phyloP scores from a whole-genome alignment of 1,140 invertebrate genomes.

The Bombus fervidus region DNA sequence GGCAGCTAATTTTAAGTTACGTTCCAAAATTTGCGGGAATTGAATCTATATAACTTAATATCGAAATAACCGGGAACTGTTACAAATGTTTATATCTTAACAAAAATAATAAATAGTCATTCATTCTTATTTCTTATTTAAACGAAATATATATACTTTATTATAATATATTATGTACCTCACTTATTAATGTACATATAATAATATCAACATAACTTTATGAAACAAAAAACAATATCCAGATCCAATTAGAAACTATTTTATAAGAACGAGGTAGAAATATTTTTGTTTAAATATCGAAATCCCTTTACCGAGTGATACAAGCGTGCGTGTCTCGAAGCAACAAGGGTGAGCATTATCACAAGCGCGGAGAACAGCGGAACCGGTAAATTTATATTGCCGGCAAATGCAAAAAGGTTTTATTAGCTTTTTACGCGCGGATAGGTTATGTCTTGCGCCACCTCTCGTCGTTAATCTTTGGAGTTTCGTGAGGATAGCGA shows the following conservation, averaged over 20 bases:
- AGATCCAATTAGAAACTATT: background rate
- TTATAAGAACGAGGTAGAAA: background rate
- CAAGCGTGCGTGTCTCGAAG: slow-evolving; percentile 56
- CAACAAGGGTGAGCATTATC: slow-evolving; percentile 67
- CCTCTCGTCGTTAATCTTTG: slow-evolving; percentile 75
- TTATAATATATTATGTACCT: background rate
- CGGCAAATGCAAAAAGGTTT: slow-evolving; percentile 72
- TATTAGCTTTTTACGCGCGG: slow-evolving; percentile 73
- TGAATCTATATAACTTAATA: background rate
- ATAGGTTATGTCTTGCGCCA: slow-evolving; percentile 75
- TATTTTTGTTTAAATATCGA: slow-evolving; percentile 45
- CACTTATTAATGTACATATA: background rate
- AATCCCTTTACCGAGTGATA: slow-evolving; percentile 43
- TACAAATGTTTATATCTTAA: too few relatives aligned
- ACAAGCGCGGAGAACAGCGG: slow-evolving; percentile 54
- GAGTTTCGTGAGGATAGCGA: slow-evolving; percentile 74
- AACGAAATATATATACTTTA: too few relatives aligned
- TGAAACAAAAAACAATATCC: background rate
- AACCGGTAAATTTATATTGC: slow-evolving; percentile 69
- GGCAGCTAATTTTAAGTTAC: background rate
- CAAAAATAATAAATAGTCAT: too few relatives aligned
- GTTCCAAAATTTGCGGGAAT: background rate
- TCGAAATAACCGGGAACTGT: background rate
- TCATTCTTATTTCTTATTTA: too few relatives aligned
- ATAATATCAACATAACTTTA: background rate